Conservation (phyloP, 2,113 vertebrate genomes). For the Hyperopisus bebe region DNA sequence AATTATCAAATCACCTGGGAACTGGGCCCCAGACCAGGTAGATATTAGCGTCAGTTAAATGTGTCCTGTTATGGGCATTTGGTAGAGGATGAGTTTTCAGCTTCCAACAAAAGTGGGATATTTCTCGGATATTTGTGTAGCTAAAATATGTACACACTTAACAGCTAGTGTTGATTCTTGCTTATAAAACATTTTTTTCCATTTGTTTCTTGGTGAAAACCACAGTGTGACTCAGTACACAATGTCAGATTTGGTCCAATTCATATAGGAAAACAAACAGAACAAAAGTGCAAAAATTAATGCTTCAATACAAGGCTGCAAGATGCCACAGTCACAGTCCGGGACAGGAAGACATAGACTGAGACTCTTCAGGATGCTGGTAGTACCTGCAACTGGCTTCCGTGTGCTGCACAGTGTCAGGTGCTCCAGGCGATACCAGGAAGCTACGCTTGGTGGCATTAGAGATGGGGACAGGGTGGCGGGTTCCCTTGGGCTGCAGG, state of each 20-base stretch:
- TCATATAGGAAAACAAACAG: background rate
- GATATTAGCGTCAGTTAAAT: background rate
- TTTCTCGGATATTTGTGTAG: background rate
- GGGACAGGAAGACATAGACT: background rate
- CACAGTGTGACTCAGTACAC: background rate
- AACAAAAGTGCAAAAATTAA: background rate
- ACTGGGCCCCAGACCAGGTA: background rate
- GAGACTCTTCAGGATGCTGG: constrained; percentile 70
- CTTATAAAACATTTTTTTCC: background rate
- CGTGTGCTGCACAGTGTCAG: constrained; percentile 49
- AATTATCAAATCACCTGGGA: background rate
- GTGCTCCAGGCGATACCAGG: constrained; percentile 60
- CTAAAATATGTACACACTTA: background rate
- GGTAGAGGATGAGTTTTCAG: background rate
- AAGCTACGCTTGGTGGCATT: constrained; percentile 80
- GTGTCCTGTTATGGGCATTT: background rate
- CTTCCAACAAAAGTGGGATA: background rate
- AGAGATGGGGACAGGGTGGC: constrained; percentile 71
- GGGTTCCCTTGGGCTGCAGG: constrained; percentile 71
- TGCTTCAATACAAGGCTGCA: background rate
- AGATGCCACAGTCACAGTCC: background rate
- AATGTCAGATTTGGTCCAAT: background rate
- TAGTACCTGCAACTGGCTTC: constrained; percentile 75
- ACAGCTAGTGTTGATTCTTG: background rate
- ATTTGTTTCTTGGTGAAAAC: background rate